Conservation (phyloP, 2,888 invertebrate species). For the Tipula vernalis region DNA sequence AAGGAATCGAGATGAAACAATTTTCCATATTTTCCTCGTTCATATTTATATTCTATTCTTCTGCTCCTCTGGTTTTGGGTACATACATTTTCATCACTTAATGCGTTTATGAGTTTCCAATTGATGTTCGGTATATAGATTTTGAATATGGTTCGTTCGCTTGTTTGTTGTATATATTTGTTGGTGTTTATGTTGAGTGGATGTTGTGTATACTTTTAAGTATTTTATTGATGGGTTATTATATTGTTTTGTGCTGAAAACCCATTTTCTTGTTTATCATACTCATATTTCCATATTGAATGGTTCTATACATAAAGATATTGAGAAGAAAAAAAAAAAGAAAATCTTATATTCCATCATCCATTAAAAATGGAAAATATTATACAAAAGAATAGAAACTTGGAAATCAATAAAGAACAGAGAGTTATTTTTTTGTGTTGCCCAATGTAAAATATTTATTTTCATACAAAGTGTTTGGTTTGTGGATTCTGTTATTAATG, state of each 20-base stretch:
- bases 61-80: neutral
- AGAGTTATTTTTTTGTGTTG: neutral
- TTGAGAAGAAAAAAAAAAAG: neutral
- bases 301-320: neutral
- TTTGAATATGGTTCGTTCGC: neutral
- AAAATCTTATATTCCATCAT: neutral
- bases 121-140: neutral
- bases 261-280: neutral
- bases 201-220: neutral
- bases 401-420: neutral
- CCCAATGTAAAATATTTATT: neutral
- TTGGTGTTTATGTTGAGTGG: neutral
- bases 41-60: neutral
- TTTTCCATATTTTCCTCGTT: neutral
- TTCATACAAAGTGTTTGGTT: neutral
- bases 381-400: neutral
- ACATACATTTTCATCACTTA: neutral
- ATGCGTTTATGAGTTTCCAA: neutral
- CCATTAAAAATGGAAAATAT: neutral
- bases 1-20: neutral
- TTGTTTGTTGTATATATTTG: constrained; percentile 1
- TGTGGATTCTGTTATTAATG: neutral
- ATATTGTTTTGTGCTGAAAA: neutral
- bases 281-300: neutral
- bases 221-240: neutral